These are phyloP conservation scores for Drusus annulatus DNA, from an alignment of 1,140 invertebrate genomes.

Conservation along the genomic window DNA sequence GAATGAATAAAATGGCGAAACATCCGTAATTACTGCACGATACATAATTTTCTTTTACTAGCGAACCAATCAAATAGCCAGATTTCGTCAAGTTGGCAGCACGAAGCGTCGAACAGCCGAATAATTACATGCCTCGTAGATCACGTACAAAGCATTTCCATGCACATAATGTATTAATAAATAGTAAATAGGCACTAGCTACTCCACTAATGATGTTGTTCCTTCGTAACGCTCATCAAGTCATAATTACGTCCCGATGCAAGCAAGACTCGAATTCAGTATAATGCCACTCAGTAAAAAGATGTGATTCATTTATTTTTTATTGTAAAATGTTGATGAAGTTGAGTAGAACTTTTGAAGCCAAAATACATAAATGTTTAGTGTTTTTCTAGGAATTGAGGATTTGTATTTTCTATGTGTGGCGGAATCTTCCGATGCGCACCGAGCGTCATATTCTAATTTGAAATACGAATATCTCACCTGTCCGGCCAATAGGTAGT, in stretches of 20 bases:
- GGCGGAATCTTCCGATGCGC: background rate
- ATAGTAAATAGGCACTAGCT: background rate
- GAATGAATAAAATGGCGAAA: background rate
- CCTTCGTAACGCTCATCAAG: slow-evolving; percentile 25
- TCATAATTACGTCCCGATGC: background rate
- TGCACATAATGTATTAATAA: slow-evolving; percentile 2
- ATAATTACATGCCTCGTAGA: slow-evolving; percentile 21
- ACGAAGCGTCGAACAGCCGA: background rate
- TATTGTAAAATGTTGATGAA: too few relatives aligned
- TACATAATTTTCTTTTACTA: background rate
- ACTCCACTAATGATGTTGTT: slow-evolving; percentile 7
- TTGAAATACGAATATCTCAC: slow-evolving; percentile 69
- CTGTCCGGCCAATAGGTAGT: slow-evolving; percentile 79
- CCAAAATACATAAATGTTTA: background rate
- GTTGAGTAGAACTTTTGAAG: background rate
- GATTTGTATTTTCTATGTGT: too few relatives aligned
- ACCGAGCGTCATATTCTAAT: slow-evolving; percentile 13
- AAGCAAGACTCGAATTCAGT: background rate
- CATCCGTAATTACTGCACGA: too few relatives aligned
- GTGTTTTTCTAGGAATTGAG: background rate
- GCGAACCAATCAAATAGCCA: slow-evolving; percentile 13
- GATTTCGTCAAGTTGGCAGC: background rate
- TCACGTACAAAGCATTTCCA: background rate
- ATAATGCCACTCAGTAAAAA: background rate
- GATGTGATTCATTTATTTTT: background rate